Conservation (phyloP, 2,888 invertebrate species). For the Philereme vetulata region DNA sequence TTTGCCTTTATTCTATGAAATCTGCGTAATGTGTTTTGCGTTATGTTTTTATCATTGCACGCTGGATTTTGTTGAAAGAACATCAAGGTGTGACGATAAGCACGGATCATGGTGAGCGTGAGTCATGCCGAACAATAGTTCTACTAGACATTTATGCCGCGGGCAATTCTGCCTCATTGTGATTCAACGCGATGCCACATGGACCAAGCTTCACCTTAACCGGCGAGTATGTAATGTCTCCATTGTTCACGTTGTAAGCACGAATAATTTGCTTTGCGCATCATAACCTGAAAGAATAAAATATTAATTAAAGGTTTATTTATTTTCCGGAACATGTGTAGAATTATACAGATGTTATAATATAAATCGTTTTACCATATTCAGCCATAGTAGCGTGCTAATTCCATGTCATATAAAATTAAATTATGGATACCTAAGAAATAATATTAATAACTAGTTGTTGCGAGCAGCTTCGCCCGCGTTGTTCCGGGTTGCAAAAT, state of each 20-base stretch:
- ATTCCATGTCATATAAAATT: too few species aligned
- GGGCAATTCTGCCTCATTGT: constrained; percentile 63
- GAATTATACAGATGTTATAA: too few species aligned
- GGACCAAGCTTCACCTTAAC: constrained; percentile 73
- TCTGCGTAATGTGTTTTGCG: constrained; percentile 19
- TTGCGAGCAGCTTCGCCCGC: too few species aligned
- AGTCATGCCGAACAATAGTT: constrained; percentile 62
- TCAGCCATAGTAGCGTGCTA: too few species aligned
- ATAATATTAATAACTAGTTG: too few species aligned
- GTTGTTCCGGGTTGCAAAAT: too few species aligned
- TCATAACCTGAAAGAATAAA: constrained; percentile 31
- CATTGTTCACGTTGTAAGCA: constrained; percentile 74
- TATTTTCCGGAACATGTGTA: too few species aligned
- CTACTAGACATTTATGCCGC: constrained; percentile 59
- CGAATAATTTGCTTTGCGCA: constrained; percentile 49
- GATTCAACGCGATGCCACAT: constrained; percentile 71
- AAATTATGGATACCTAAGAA: too few species aligned
- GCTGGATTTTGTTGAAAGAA: constrained; percentile 23
- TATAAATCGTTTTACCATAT: too few species aligned
- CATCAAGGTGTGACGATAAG: constrained; percentile 51
- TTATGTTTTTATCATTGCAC: constrained; percentile 24
- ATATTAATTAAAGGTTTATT: too few species aligned
- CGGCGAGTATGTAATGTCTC: constrained; percentile 74
- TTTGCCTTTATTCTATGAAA: constrained; percentile 10
- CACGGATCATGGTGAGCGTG: constrained; percentile 58